Evolutionary conservation across 2,797 vertebrate species (phyloP).

Genomic region (Limosa lapponica): DNA sequence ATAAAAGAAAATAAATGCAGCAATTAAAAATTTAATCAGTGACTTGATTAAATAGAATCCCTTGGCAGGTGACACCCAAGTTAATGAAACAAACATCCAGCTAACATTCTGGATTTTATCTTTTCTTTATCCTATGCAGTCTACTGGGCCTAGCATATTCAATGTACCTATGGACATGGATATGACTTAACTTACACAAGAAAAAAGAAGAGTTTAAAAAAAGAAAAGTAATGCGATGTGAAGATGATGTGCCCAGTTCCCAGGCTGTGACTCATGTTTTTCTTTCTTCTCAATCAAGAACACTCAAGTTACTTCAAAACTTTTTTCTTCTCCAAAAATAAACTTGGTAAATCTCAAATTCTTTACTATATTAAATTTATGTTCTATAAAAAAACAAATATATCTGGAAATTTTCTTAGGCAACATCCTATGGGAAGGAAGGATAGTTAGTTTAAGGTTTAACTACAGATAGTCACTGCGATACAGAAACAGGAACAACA

Average conservation of each 20-base stretch:
- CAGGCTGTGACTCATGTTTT: conserved; percentile 12
- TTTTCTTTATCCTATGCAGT: background rate
- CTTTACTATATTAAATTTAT: background rate
- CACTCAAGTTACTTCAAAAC: background rate
- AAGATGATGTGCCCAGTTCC: background rate
- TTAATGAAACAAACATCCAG: background rate
- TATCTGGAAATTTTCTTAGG: background rate
- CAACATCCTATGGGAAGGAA: background rate
- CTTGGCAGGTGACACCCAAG: background rate
- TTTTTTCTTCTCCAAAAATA: conserved; percentile 32
- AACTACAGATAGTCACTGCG: background rate
- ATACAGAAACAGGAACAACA: background rate
- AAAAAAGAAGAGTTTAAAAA: background rate
- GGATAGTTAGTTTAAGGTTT: background rate
- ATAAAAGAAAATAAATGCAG: background rate
- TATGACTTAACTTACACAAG: background rate
- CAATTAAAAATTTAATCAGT: background rate
- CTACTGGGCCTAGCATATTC: background rate
- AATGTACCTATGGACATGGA: background rate
- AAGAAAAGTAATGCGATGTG: background rate
- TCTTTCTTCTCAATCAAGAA: conserved; percentile 4
- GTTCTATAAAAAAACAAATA: background rate
- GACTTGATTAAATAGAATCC: background rate
- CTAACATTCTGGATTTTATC: background rate
- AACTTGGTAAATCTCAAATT: background rate